Evolutionary conservation across 2,888 invertebrate species (phyloP).

Genomic region (Sepioteuthis lessoniana): DNA sequence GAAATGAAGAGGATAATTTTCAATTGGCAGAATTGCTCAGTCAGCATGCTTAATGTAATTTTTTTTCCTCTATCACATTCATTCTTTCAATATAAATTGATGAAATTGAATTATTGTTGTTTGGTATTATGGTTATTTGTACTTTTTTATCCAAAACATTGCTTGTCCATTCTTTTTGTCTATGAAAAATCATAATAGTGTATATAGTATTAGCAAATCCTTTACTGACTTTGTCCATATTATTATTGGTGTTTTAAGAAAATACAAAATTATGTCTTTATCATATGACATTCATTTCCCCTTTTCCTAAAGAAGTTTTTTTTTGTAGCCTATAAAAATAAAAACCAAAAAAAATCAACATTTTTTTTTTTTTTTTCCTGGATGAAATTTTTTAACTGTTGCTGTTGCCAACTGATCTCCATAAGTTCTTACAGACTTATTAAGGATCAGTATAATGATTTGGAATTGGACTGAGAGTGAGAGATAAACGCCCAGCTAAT

Average conservation of each 20-base stretch:
- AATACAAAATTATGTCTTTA: not conserved
- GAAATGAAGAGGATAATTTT: not conserved
- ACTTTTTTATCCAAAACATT: slow-evolving; percentile 33
- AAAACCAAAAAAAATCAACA: not conserved
- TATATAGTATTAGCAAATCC: not conserved
- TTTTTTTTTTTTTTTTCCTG: not conserved
- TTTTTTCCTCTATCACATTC: not conserved
- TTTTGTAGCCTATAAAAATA: not conserved
- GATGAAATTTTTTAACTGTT: not conserved
- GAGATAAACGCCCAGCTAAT: not conserved
- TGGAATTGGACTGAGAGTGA: not conserved
- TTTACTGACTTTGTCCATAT: not conserved
- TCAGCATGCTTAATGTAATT: not conserved
- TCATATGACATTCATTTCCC: not conserved
- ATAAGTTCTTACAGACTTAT: not conserved
- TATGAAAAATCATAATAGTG: no score
- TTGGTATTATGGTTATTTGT: not conserved
- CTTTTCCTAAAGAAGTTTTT: not conserved
- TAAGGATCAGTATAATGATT: slow-evolving; percentile 14
- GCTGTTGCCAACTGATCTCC: not conserved
- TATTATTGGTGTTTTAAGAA: not conserved
- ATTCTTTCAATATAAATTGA: not conserved
- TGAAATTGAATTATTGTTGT: not conserved
- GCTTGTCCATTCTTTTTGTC: not conserved
- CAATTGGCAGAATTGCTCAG: not conserved